Evolutionary conservation across 2,888 invertebrate genomes (phyloP).

Genomic region (Polietes domitor): DNA sequence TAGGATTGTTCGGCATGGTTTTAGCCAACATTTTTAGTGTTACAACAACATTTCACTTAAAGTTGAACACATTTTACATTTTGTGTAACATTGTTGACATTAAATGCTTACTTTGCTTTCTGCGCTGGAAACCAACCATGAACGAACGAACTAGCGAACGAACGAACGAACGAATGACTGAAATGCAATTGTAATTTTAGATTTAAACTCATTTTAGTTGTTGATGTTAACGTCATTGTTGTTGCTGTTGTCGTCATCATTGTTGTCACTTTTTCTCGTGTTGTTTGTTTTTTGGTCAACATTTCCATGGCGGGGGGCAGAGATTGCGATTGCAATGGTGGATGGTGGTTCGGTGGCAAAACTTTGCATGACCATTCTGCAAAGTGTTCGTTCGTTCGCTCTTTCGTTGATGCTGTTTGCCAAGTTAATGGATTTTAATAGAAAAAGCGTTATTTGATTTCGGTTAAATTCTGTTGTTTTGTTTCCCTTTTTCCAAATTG

Average conservation of each 20-base stretch:
- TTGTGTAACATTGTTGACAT: conserved; percentile 31
- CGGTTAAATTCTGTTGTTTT: background rate
- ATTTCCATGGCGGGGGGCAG: background rate
- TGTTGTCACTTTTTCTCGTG: background rate
- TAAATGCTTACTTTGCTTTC: conserved; percentile 26
- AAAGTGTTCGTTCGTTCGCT: background rate
- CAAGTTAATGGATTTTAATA: conserved; percentile 36
- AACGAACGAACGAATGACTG: background rate
- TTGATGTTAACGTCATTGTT: background rate
- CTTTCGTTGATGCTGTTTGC: conserved; percentile 15
- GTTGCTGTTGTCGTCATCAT: background rate
- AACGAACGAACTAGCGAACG: background rate
- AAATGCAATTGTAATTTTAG: conserved; percentile 36
- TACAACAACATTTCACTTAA: background rate
- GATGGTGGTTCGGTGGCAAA: background rate
- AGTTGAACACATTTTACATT: conserved; percentile 33
- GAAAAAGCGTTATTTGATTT: conserved; percentile 5
- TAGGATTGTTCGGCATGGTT: background rate
- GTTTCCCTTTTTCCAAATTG: background rate
- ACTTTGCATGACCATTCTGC: conserved; percentile 12
- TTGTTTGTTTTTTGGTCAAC: conserved; percentile 4
- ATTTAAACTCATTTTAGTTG: conserved; percentile 19
- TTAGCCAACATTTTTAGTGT: background rate
- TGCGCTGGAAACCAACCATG: background rate
- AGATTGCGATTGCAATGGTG: background rate